Evolutionary conservation across 2,797 vertebrate species (phyloP).

Genomic region (Rallus crepitans): DNA sequence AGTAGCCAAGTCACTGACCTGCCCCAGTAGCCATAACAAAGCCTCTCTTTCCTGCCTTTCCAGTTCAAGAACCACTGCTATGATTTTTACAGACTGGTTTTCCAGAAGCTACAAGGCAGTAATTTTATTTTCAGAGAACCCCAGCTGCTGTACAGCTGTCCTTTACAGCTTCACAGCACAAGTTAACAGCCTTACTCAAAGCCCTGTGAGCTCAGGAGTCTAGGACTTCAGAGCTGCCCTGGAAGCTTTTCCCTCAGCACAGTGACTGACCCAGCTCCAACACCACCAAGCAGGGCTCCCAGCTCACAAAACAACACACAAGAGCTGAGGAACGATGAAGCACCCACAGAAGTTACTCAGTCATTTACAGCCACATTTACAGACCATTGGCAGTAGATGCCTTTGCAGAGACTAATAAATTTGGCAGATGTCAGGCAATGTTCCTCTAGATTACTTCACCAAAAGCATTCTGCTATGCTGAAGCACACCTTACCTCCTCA

Average conservation of each 20-base stretch:
- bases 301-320: background rate
- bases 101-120: background rate
- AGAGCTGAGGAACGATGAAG: background rate
- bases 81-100: background rate
- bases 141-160: constrained; percentile 27
- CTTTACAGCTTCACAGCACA: background rate
- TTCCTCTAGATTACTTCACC: background rate
- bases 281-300: background rate
- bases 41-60: background rate
- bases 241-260: background rate
- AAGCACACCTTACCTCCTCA: background rate
- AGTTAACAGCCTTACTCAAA: background rate
- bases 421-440: background rate
- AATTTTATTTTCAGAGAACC: background rate
- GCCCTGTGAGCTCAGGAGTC: rapidly evolving
- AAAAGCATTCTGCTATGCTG: rapidly evolving
- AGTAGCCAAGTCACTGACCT: background rate
- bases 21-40: background rate
- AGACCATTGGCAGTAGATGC: background rate
- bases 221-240: background rate
- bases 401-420: background rate
- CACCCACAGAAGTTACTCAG: background rate
- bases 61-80: background rate
- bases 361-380: background rate
- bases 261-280: background rate